Evolutionary conservation across 2,888 invertebrate genomes (phyloP), one percentile per base, ranked within the genome.

Genomic region (Nebria salina): DNA sequence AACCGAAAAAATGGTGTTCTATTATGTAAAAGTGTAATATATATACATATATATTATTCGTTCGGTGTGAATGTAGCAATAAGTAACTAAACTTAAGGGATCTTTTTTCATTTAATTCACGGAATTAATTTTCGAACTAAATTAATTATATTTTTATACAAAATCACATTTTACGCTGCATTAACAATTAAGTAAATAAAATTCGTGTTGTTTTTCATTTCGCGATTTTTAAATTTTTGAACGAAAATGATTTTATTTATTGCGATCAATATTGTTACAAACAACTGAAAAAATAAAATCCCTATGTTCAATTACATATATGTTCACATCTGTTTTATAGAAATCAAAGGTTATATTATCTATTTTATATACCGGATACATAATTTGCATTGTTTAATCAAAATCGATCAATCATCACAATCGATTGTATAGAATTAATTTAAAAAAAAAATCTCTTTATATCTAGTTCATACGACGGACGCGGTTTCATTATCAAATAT

Each of bases 1-100:
- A 83, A n/a, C 85, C 86, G 41, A 87, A 86, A 80, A 87, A 86
- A 81, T 86, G 86, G 86, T 88, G 88, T 85, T 82, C 85, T 34
- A 82, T 88, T 70, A 88, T 88, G 88, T 88, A 86, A 85, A 34
- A 79, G 54, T 26, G 34, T 34, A 34, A 25, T 65, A 43, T 70
- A 20, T 20, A 20, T 20, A 20, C 1, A 20, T 20, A 20, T 20
- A 73, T 26, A 54, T 54, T 54, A 54, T 54, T 13, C 54, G 8
- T 13, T 11, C 54, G 8, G 54, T 54, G 54, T 54, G 54, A 54
- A 54, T 20, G 68, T 68, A 68, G 26, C 68, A 68, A 68, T 20
- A 68, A 68, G 26, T 68, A 25, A 68, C 26, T 68, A 25, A 68
- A 68, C 26, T 68, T 68, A 7, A 54, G 54, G 54, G 54, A 54